A percentile compares a stretch with the other conserved stretches of the same genome.
phyloP scores from a whole-genome alignment of 2,888 invertebrate genomes.

The Dioctria linearis region DNA sequence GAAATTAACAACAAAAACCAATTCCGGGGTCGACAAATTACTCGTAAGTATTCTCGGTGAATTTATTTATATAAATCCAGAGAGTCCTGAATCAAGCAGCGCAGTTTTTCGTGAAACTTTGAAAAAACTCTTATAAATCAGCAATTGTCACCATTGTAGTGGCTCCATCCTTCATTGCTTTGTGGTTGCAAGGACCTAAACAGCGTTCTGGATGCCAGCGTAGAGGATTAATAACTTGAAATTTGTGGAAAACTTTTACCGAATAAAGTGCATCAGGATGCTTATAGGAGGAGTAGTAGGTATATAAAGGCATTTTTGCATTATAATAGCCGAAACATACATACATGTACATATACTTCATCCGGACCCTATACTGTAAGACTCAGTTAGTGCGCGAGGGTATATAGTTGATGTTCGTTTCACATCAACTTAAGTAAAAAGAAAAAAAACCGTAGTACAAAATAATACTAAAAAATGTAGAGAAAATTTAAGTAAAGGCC shows the following conservation, averaged over 20 bases:
- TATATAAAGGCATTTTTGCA: neutral
- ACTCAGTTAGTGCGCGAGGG: too few species aligned
- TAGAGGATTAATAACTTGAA: constrained; percentile 50
- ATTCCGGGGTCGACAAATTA: constrained; percentile 38
- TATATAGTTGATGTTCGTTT: neutral
- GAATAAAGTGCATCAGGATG: constrained; percentile 38
- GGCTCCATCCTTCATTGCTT: constrained; percentile 48
- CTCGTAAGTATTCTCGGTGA: constrained; percentile 15
- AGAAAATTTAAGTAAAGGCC: constrained; percentile 45
- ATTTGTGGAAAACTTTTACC: constrained; percentile 40
- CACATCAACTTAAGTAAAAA: constrained; percentile 12
- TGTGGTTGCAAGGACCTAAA: constrained; percentile 34
- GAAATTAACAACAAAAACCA: constrained; percentile 52
- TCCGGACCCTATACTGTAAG: too few species aligned
- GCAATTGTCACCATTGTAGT: constrained; percentile 51
- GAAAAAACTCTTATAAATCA: constrained; percentile 49
- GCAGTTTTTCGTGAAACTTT: constrained; percentile 42
- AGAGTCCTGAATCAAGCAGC: neutral
- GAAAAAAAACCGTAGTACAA: neutral
- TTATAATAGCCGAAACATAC: neutral
- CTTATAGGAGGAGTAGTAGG: neutral
- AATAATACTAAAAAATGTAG: neutral
- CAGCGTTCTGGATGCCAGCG: constrained; percentile 48
- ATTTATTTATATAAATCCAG: constrained; percentile 27
- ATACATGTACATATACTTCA: neutral